Percentiles rank a stretch among this genome's conserved stretches.
Evolutionary conservation across 2,888 invertebrate genomes (phyloP).

Genomic region (Incurvaria masculella): DNA sequence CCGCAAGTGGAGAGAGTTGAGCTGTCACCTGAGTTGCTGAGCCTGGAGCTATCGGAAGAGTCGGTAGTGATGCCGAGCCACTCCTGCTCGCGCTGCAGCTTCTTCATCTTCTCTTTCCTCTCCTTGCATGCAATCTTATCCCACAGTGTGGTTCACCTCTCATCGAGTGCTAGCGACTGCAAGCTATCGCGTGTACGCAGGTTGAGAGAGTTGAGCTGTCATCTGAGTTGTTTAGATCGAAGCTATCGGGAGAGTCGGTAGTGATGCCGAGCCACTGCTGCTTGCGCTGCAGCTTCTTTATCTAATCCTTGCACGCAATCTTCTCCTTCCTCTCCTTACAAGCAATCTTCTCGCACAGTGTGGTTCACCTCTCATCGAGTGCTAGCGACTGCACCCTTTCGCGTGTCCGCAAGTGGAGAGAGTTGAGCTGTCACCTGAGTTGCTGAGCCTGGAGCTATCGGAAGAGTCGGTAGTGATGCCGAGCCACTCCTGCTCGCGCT

Average conservation of each 20-base stretch:
- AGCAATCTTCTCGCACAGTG: constrained; percentile 66
- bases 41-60: constrained; percentile 16
- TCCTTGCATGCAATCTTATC: constrained; percentile 73
- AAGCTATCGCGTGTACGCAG: too few relatives aligned
- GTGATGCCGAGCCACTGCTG: constrained; percentile 23
- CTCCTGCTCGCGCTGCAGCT: constrained; percentile 44
- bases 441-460: constrained; percentile 16
- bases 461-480: constrained; percentile 19
- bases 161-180: constrained; percentile 63
- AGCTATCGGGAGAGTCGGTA: too few relatives aligned
- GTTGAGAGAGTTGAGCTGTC: too few relatives aligned
- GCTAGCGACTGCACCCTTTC: constrained; percentile 62
- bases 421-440: too few relatives aligned
- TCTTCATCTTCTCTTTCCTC: constrained; percentile 70
- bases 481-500: constrained; percentile 31
- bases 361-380: constrained; percentile 65
- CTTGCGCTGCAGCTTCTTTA: too few relatives aligned
- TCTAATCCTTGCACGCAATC: too few relatives aligned
- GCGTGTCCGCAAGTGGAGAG: too few relatives aligned
- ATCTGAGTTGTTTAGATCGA: too few relatives aligned
- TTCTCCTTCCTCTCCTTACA: too few relatives aligned
- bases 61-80: constrained; percentile 20
- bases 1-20: too few relatives aligned
- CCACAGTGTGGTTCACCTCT: constrained; percentile 64
- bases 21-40: constrained; percentile 17